Percentiles rank a stretch among this genome's conserved stretches.
Conservation (phyloP, 2,113 vertebrate genomes). For the Cebidichthys violaceus region DNA sequence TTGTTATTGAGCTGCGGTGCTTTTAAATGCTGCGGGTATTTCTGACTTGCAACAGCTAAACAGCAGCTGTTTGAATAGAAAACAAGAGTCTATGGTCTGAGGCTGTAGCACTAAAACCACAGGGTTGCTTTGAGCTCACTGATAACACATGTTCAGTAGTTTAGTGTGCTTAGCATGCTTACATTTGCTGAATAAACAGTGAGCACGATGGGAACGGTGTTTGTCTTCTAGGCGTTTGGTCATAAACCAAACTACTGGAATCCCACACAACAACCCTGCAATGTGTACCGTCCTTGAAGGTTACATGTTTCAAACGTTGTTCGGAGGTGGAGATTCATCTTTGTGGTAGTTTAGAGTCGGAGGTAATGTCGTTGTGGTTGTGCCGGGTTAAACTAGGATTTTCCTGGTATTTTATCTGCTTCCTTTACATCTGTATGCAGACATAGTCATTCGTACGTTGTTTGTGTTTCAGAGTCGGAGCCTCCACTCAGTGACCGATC, state of each 20-base stretch:
- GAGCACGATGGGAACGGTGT: background rate
- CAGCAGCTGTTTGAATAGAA: slow-evolving; percentile 10
- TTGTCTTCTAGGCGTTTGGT: background rate
- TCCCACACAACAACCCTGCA: background rate
- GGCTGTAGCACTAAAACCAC: background rate
- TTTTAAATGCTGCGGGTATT: background rate
- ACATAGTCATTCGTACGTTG: background rate
- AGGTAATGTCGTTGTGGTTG: background rate
- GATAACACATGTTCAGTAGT: background rate
- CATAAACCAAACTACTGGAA: background rate
- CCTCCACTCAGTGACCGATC: slow-evolving; percentile 49
- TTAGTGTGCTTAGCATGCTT: background rate
- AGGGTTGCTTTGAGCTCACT: background rate
- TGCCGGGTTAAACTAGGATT: background rate
- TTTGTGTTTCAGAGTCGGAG: slow-evolving; percentile 77
- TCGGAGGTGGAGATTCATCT: background rate
- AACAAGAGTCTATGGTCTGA: background rate
- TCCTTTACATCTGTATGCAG: background rate
- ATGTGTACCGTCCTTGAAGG: background rate
- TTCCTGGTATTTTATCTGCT: background rate
- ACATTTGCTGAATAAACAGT: background rate
- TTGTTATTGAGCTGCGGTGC: background rate
- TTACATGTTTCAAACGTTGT: background rate
- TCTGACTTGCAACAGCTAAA: slow-evolving; percentile 6
- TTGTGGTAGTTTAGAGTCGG: background rate